Evolutionary conservation across 2,797 vertebrate species (phyloP).

Genomic region (Masticophis lateralis): DNA sequence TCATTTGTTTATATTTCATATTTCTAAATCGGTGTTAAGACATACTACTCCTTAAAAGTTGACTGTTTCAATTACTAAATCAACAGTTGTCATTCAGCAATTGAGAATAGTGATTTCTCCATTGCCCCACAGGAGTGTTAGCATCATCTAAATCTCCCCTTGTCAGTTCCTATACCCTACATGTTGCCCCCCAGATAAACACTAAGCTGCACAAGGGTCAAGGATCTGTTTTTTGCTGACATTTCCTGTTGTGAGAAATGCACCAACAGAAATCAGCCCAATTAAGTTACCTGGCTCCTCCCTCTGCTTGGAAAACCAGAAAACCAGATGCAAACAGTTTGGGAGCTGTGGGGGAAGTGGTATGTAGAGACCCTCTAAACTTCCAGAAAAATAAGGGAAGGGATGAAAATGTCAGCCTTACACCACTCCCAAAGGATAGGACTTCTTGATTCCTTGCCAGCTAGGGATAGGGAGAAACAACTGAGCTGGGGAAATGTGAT

Average conservation of each 20-base stretch:
- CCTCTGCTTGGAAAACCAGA: neutral
- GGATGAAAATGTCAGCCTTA: neutral
- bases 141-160: neutral
- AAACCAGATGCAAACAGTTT: neutral
- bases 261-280: neutral
- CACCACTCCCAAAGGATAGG: neutral
- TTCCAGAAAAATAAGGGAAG: neutral
- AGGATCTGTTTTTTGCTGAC: neutral
- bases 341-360: neutral
- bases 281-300: neutral
- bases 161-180: neutral
- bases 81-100: neutral
- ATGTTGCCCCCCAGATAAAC: neutral
- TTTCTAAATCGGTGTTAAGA: neutral
- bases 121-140: neutral
- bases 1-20: neutral
- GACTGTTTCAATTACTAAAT: neutral
- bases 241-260: neutral
- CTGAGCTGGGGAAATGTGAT: neutral
- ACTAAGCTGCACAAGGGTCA: neutral
- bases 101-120: neutral
- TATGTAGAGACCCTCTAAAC: neutral
- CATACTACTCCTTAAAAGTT: neutral
- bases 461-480: neutral
- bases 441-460: neutral